A percentile compares a stretch with the other conserved stretches of the same genome.
Evolutionary conservation across 2,888 invertebrate genomes (phyloP).

Genomic region (Acanthosepion pharaonis): DNA sequence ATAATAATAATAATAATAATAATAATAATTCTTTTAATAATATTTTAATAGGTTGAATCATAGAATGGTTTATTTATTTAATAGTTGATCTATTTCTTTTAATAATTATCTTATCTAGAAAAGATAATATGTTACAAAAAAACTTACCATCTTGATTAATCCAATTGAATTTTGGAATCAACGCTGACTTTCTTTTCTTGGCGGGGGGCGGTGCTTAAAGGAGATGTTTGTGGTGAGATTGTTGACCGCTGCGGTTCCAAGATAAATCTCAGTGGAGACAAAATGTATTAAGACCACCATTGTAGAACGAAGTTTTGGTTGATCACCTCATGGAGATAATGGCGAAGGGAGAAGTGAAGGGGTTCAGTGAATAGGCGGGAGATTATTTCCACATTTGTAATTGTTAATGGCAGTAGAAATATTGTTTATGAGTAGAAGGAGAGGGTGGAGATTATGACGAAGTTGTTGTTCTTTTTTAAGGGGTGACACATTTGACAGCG

Average conservation of each 20-base stretch:
- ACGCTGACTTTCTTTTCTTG: neutral
- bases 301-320: neutral
- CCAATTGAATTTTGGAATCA: too few relatives aligned
- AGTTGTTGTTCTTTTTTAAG: neutral
- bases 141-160: too few relatives aligned
- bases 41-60: too few relatives aligned
- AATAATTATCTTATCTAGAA: too few relatives aligned
- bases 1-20: too few relatives aligned
- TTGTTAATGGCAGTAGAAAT: neutral
- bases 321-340: neutral
- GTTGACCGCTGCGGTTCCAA: neutral
- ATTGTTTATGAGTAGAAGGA: neutral
- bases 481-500: neutral
- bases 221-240: neutral
- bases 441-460: neutral
- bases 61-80: too few relatives aligned
- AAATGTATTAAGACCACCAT: neutral
- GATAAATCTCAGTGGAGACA: neutral
- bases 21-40: too few relatives aligned
- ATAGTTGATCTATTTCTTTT: too few relatives aligned
- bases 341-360: neutral
- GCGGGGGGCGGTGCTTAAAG: neutral
- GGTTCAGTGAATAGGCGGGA: neutral
- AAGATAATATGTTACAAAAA: too few relatives aligned
- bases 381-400: neutral